Conservation (phyloP, 1,140 invertebrate genomes). For the Nixonia krombeini region DNA sequence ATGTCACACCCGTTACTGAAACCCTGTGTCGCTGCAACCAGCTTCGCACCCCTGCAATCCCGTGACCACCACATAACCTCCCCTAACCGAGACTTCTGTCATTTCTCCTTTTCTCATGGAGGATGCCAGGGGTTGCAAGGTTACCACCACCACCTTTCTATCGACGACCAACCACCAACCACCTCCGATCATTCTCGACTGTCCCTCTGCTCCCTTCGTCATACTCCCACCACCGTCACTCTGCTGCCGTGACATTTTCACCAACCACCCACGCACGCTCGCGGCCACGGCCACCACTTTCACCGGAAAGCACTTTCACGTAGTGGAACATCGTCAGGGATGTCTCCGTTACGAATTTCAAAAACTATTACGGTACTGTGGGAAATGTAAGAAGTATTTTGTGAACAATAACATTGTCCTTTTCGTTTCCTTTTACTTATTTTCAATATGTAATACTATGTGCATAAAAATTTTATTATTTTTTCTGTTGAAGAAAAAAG, state of each 20-base stretch:
- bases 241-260: too few species aligned
- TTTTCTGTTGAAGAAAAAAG: too few species aligned
- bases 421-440: too few species aligned
- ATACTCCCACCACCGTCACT: constrained; percentile 12
- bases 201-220: constrained; percentile 14
- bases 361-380: too few species aligned
- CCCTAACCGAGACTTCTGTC: constrained; percentile 51
- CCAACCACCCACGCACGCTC: constrained; percentile 38
- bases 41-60: constrained; percentile 35
- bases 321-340: not conserved
- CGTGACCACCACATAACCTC: constrained; percentile 38
- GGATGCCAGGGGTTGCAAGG: constrained; percentile 65
- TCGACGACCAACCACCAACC: constrained; percentile 35
- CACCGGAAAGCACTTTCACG: constrained; percentile 61
- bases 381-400: too few species aligned
- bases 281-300: constrained; percentile 62
- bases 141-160: constrained; percentile 53
- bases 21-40: constrained; percentile 56
- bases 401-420: too few species aligned
- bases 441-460: too few species aligned
- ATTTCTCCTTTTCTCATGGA: constrained; percentile 58
- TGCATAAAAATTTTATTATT: too few species aligned
- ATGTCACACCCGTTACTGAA: constrained; percentile 70
- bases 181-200: constrained; percentile 19
- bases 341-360: not conserved